Base-by-base conservation (phyloP, 2,888 invertebrate genomes). In the Metallyticus violacea region DNA sequence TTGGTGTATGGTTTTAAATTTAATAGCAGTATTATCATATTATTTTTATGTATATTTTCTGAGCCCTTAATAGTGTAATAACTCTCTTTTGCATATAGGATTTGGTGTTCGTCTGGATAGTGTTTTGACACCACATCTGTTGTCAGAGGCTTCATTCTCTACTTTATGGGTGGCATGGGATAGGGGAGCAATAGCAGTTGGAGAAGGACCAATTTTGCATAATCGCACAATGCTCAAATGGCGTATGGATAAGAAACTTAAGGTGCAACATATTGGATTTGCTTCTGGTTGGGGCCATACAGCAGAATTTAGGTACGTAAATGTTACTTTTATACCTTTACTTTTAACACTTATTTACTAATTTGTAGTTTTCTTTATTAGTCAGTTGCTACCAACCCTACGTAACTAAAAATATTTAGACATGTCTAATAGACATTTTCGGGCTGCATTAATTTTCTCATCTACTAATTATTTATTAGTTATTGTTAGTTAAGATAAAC, bases 101-200 rank as follows among this genome's bases (percentile, higher is more conserved):
- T 94, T 94, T 89, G 94, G 94, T 77, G 94, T 95, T 15, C 95
- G 94, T 88, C 90, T 95, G 85, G 93, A 93, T 26, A 94, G 93
- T 87, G 93, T 93, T 0, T 92, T 93, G 86, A 94, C 94, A 62
- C 94, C 94, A 0, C 93, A 93, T 85, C 93, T 93, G 7, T 92
- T 95, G 27, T 94, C 94, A 0, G 93, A 93, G 88, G 93, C 88
- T 40, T 92, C 93, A 0, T 95, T 94, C 93, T 93, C 93, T 87
- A 94, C 94, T 0, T 95, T 94, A 92, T 95, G 95, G 95, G 93
- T 95, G n/a, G 94, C 94, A 91, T 95, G 95, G 95, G 94, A 94
- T 87, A 93, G 93, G 0, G 94, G 94, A 0, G 91, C 92, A 9
- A 91, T 95, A 25, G 92, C 93, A 0, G 93, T 94, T 22, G 95